phyloP scores from a whole-genome alignment of 2,888 invertebrate genomes.

The Quadroppia sp. region DNA sequence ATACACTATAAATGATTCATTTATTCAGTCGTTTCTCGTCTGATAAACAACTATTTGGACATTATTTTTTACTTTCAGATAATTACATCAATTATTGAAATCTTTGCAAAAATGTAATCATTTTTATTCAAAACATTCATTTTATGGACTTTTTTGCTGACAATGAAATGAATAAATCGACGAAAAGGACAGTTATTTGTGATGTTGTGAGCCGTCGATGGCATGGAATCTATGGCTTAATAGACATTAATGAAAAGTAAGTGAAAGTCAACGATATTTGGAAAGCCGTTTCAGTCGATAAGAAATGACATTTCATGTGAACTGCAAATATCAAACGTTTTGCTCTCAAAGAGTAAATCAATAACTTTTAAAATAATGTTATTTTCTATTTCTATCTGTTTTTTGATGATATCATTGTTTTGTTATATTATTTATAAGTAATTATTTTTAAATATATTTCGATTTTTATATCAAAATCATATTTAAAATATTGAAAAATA shows the following conservation, averaged over 20 bases:
- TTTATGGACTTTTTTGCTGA: not conserved
- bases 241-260: not conserved
- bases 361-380: slow-evolving; percentile 6
- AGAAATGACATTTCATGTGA: not conserved
- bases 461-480: no score
- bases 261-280: not conserved
- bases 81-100: no score
- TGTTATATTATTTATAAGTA: not conserved
- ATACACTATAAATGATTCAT: no score
- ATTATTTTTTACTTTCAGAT: no score
- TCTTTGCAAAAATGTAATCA: no score
- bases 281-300: not conserved
- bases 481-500: no score
- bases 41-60: no score
- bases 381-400: not conserved
- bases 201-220: not conserved
- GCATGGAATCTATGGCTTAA: no score
- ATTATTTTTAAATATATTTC: no score
- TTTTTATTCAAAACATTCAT: no score
- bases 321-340: not conserved
- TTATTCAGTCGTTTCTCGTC: no score
- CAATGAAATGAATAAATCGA: not conserved
- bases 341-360: not conserved
- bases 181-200: not conserved
- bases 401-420: not conserved